phyloP scores from a whole-genome alignment of 2,113 vertebrate genomes.

The Nesospiza acunhae region DNA sequence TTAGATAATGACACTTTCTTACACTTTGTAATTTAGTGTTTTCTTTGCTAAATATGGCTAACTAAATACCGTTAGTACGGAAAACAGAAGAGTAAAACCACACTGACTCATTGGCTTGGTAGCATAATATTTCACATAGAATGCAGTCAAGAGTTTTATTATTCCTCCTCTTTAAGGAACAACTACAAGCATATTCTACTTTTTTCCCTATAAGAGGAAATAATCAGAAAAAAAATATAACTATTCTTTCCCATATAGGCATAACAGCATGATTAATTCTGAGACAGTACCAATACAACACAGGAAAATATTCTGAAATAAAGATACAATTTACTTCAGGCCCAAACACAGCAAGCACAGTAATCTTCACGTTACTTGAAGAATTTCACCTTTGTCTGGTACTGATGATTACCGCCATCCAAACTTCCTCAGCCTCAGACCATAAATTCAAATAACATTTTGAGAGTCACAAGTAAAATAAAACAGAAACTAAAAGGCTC shows the following conservation, averaged over 20 bases:
- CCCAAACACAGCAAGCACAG: background rate
- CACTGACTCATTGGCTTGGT: background rate
- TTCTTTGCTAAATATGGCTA: slow-evolving; percentile 55
- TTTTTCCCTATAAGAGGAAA: background rate
- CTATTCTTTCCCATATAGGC: background rate
- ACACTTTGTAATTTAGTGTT: slow-evolving; percentile 55
- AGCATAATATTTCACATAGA: background rate
- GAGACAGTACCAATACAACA: background rate
- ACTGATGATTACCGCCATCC: background rate
- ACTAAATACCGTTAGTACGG: slow-evolving; percentile 46
- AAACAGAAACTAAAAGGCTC: slow-evolving; percentile 2
- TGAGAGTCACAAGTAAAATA: background rate
- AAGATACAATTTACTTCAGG: slow-evolving; percentile 41
- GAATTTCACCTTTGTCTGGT: slow-evolving; percentile 14
- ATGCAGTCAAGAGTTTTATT: background rate
- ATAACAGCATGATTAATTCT: slow-evolving; percentile 29
- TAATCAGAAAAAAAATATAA: background rate
- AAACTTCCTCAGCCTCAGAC: slow-evolving; percentile 20
- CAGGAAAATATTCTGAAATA: slow-evolving; percentile 18
- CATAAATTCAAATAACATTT: background rate
- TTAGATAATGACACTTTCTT: background rate
- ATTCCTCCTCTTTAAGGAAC: slow-evolving; percentile 1
- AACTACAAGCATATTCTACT: background rate
- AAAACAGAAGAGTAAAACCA: slow-evolving; percentile 48
- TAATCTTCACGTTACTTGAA: background rate